Evolutionary conservation across 2,797 vertebrate genomes (phyloP), one percentile per base, ranked within the genome.

Genomic region (Morus bassanus): DNA sequence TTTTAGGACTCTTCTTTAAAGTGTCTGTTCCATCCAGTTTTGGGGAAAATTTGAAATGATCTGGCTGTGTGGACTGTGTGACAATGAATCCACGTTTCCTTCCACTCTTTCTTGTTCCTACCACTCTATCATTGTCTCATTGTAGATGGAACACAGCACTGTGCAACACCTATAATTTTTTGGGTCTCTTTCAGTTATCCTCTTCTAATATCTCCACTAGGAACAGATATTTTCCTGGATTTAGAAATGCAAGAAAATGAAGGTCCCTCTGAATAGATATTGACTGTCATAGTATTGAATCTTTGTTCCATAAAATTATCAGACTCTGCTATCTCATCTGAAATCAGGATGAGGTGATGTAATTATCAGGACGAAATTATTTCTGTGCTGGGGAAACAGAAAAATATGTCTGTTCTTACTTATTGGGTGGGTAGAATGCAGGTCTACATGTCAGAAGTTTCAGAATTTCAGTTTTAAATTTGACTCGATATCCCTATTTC

Each of bases 161-260:
- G 35, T 86, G 63, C 57, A 86, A 86, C 45, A 61, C 6, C 37
- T 76, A 4, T 68, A 59, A 69, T 81, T 90, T 95, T 92, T 30
- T 76, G 48, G 0, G 12, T 82, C 35, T 75, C 13, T 72, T 83
- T 89, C 41, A 67, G 43, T 89, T 93, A 54, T 76, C 89, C 6
- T 87, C 39, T 83, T 94, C 45, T 77, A 83, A 17, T 77, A 70
- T 43, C 24, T 33, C 24, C 37, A 54, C 31, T 68, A 87, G 18
- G 23, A 90, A 84, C 7, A 91, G 35, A 16, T 78, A 59, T 69
- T 82, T 86, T 74, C 13, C 50, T 93, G 54, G 37, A 81, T 78
- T 93, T 90, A 84, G 35, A 88, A 93, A 89, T 63, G 18, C 80
- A 92, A 77, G 39, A 65, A 87, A 91, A 93, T 60, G 7, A 78